Evolutionary conservation across 2,888 invertebrate genomes (phyloP), one percentile per base, ranked within the genome.

Genomic region (Melangyna quadrimaculata): DNA sequence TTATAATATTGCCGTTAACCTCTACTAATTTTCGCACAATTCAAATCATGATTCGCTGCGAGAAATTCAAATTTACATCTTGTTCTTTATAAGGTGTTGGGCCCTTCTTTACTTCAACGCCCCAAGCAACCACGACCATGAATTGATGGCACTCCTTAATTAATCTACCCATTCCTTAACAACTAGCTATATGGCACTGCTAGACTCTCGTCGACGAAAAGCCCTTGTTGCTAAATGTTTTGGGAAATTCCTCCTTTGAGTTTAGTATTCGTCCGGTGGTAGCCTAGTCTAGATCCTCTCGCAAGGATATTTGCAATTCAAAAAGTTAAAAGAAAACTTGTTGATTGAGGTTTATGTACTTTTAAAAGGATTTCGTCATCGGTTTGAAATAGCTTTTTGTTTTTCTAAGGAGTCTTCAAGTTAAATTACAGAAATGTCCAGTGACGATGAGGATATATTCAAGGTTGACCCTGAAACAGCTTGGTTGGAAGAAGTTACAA

Each of bases 401-500:
- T 45, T 45, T 65, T 29, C 10, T 63, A 19, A 43, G 24, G 19
- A 65, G 9, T 71, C n/a, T 3, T n/a, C 19, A 27, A 77, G 5
- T 32, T 10, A 29, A 61, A 53, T 19, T 27, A 27, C 4, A 24
- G 86, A 70, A 67, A 89, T 89, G 88, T 87, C 87, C 65, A 87
- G 78, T 22, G 90, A 90, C 74, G 89, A 90, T 87, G 88, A 88
- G 77, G 88, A 90, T 53, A 89, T 89, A 69, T 89, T 89, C 51
- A 84, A 88, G 37, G 88, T 89, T 48, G 90, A 91, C 89, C 90
- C 90, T 63, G 94, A 94, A 88, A 94, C 95, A 63, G 94, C 95
- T 88, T 96, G 96, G 96, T 93, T 97, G 77, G 97, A 97, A 91
- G 93, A 93, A 87, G 93, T 94, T 75, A 94, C 95, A 32, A 91